phyloP scores from a whole-genome alignment of 2,888 invertebrate species.

The Eucera pruinosa region DNA sequence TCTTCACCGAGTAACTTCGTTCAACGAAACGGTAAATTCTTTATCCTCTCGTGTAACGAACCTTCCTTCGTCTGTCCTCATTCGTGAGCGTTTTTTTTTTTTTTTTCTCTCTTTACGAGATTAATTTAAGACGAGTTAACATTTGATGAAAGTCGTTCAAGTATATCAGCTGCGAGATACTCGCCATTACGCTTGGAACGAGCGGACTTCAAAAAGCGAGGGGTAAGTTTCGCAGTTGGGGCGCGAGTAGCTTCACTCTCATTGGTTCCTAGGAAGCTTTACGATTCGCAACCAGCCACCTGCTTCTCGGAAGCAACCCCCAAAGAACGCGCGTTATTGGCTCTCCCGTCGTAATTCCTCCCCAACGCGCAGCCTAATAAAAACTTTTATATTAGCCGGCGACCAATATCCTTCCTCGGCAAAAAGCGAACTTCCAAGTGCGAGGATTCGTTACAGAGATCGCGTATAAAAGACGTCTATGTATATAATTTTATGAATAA shows the following conservation, averaged over 20 bases:
- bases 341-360: slow-evolving; percentile 50
- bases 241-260: slow-evolving; percentile 19
- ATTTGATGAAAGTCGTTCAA: slow-evolving; percentile 74
- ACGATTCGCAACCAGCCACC: slow-evolving; percentile 59
- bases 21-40: slow-evolving; percentile 14
- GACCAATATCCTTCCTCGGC: slow-evolving; percentile 62
- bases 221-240: slow-evolving; percentile 42
- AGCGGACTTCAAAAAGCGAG: slow-evolving; percentile 48
- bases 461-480: slow-evolving; percentile 1
- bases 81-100: slow-evolving; percentile 64
- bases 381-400: slow-evolving; percentile 69
- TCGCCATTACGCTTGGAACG: slow-evolving; percentile 74
- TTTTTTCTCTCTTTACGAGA: no score
- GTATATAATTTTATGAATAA: slow-evolving; percentile 1
- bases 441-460: slow-evolving; percentile 25
- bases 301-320: slow-evolving; percentile 69
- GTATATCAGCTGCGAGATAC: slow-evolving; percentile 70
- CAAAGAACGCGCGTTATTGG: slow-evolving; percentile 60
- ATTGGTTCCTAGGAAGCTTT: slow-evolving; percentile 65
- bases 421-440: slow-evolving; percentile 17
- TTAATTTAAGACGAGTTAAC: slow-evolving; percentile 78
- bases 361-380: slow-evolving; percentile 58
- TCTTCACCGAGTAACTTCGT: neutral
- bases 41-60: slow-evolving; percentile 32
- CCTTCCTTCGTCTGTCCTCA: neutral